These are phyloP conservation scores for Agrotis exclamationis DNA, from an alignment of 2,888 invertebrate genomes.

Conservation along the genomic window DNA sequence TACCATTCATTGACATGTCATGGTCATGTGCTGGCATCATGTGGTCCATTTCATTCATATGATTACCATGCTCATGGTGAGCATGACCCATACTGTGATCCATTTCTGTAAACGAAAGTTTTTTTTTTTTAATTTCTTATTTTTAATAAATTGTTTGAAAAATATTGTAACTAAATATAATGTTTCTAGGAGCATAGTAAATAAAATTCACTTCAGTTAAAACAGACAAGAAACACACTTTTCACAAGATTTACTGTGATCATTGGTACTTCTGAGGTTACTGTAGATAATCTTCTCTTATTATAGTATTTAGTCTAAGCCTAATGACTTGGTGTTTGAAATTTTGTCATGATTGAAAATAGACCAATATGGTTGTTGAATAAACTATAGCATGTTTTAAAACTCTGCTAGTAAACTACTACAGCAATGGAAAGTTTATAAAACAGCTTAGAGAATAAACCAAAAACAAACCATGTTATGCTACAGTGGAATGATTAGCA, in stretches of 20 bases:
- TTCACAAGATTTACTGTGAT: neutral
- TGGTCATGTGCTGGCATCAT: conserved; percentile 64
- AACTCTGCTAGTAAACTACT: conserved; percentile 43
- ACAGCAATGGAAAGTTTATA: conserved; percentile 61
- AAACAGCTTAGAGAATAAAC: conserved; percentile 58
- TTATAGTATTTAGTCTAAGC: neutral
- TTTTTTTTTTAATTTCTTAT: too few relatives aligned
- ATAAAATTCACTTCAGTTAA: neutral
- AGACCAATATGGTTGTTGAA: conserved; percentile 39
- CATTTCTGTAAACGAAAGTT: conserved; percentile 57
- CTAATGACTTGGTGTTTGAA: conserved; percentile 2
- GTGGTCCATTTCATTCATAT: conserved; percentile 65
- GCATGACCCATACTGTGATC: conserved; percentile 72
- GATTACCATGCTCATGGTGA: conserved; percentile 68
- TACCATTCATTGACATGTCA: conserved; percentile 67
- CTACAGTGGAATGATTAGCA: conserved; percentile 33
- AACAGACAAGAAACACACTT: neutral
- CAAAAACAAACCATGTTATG: conserved; percentile 54
- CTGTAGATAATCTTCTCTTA: neutral
- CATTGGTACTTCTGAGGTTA: neutral
- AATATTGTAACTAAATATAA: neutral
- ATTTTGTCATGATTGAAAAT: conserved; percentile 24
- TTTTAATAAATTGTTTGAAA: too few relatives aligned
- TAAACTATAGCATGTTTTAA: conserved; percentile 58
- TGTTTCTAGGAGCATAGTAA: neutral